Evolutionary conservation across 35 echinoderm and acorn worm genomes (phyloP).

Genomic region (Heliocidaris erythrogramma): DNA sequence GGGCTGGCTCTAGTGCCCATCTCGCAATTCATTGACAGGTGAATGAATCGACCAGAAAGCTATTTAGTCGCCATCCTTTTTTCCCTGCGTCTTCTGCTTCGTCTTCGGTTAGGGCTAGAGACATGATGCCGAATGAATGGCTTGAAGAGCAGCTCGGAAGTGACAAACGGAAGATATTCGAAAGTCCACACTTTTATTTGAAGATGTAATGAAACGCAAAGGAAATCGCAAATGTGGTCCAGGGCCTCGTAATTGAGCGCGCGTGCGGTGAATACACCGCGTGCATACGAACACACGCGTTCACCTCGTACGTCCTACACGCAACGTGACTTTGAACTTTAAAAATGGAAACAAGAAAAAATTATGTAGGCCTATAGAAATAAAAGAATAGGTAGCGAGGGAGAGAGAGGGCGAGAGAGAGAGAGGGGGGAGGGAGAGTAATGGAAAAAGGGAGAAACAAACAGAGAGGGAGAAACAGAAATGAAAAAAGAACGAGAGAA

Average conservation of each 20-base stretch:
- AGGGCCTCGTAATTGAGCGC: constrained; percentile 41
- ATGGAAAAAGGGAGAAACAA: neutral
- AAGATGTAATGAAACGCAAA: neutral
- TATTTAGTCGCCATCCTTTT: neutral
- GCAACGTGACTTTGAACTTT: neutral
- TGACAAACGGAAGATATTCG: neutral
- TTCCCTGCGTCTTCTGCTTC: neutral
- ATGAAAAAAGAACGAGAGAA: neutral
- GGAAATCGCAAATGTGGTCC: neutral
- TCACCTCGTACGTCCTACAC: neutral
- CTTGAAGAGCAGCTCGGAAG: neutral
- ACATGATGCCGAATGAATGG: neutral
- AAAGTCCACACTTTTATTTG: constrained; percentile 14
- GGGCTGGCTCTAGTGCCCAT: neutral
- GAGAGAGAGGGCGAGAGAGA: neutral
- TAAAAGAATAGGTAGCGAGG: neutral
- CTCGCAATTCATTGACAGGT: neutral
- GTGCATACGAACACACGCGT: constrained; percentile 33
- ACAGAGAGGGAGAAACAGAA: neutral
- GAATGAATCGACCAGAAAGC: neutral
- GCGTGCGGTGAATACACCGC: constrained; percentile 44
- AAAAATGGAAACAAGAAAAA: neutral
- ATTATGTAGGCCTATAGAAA: neutral
- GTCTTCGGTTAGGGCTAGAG: neutral
- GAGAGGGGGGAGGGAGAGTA: neutral